phyloP scores from a whole-genome alignment of 2,113 vertebrate species.

The Notiomystis cincta region DNA sequence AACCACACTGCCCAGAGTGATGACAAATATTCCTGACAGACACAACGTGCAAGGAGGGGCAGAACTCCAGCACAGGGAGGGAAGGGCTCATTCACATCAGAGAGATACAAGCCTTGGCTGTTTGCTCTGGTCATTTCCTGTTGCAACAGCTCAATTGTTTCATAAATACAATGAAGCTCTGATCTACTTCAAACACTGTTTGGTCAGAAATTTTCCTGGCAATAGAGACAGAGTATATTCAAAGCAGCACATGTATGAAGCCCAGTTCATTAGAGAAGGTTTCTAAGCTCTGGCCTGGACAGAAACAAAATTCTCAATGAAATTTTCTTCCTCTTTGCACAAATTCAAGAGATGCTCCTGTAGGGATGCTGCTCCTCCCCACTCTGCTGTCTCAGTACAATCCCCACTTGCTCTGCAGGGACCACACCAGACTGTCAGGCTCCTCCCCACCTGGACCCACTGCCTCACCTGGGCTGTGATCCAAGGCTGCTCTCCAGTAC shows the following conservation, averaged over 20 bases:
- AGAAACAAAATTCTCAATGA: not conserved
- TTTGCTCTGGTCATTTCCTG: conserved; percentile 40
- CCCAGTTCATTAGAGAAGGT: not conserved
- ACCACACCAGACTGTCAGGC: not conserved
- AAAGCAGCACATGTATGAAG: not conserved
- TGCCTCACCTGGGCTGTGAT: not conserved
- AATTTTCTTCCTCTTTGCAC: not conserved
- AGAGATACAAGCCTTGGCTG: not conserved
- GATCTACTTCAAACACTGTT: conserved; percentile 33
- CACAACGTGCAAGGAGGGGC: not conserved
- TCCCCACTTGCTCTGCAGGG: not conserved
- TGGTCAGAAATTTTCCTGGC: conserved; percentile 32
- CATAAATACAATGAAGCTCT: conserved; percentile 48
- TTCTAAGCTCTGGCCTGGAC: not conserved
- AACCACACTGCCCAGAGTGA: not conserved
- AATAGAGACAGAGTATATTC: not conserved
- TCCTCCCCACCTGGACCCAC: not conserved
- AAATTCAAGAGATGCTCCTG: not conserved
- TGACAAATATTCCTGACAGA: not conserved
- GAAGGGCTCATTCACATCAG: not conserved
- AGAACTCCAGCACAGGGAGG: not conserved
- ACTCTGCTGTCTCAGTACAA: not conserved
- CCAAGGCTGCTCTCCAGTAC: not conserved
- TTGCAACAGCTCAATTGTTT: conserved; percentile 36
- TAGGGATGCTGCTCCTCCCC: not conserved